Percentiles rank a stretch among this genome's conserved stretches.
Evolutionary conservation across 2,113 vertebrate species (phyloP).

Genomic region (Gila orcuttii): DNA sequence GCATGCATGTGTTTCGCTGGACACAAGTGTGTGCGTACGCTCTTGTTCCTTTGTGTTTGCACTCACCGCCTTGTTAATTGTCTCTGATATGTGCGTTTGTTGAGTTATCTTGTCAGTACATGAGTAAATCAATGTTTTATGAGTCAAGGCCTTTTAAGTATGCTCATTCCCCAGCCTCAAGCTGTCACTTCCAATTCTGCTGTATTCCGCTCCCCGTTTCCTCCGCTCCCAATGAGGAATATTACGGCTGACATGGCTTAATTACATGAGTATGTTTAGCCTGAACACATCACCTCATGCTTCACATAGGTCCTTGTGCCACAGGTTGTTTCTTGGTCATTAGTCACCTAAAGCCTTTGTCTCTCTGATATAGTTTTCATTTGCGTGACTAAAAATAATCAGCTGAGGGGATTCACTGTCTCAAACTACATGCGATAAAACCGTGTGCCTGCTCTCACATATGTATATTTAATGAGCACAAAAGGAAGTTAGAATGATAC

Average conservation of each 20-base stretch:
- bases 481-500: constrained; percentile 13
- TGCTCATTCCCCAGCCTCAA: constrained; percentile 60
- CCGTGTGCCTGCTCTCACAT: not conserved
- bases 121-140: constrained; percentile 71
- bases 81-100: constrained; percentile 63
- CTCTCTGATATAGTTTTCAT: constrained; percentile 2
- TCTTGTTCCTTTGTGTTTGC: constrained; percentile 14
- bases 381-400: not conserved
- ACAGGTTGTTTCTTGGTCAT: constrained; percentile 49
- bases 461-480: not conserved
- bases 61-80: constrained; percentile 23
- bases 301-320: constrained; percentile 15
- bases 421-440: constrained; percentile 28
- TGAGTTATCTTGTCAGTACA: constrained; percentile 54
- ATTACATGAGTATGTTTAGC: constrained; percentile 59
- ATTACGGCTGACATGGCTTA: constrained; percentile 55
- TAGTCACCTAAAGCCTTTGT: constrained; percentile 12
- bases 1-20: not conserved
- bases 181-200: constrained; percentile 67
- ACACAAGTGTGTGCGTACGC: not conserved
- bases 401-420: not conserved
- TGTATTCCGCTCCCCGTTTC: constrained; percentile 57
- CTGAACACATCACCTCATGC: constrained; percentile 31
- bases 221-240: constrained; percentile 47
- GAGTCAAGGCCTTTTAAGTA: constrained; percentile 59